Conservation (phyloP, 2,888 invertebrate species). For the Phaedon cochleariae region DNA sequence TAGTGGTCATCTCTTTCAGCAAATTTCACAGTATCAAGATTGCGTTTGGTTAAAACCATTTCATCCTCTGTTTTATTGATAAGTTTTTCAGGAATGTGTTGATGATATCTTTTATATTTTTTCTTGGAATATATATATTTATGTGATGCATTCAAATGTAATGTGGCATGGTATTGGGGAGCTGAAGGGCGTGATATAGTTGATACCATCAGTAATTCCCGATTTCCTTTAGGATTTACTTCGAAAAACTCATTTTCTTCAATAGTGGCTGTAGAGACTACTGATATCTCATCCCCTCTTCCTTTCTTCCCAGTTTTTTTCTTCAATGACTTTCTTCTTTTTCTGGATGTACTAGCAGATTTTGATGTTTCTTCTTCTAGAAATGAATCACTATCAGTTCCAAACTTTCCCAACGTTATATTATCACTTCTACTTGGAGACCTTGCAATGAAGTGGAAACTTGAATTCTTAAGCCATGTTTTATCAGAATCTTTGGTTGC, state of each 20-base stretch:
- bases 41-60: slow-evolving; percentile 48
- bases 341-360: slow-evolving; percentile 19
- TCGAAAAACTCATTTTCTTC: slow-evolving; percentile 39
- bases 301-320: slow-evolving; percentile 46
- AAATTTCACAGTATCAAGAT: slow-evolving; percentile 35
- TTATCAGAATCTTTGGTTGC: slow-evolving; percentile 26
- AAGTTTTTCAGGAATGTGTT: slow-evolving; percentile 42
- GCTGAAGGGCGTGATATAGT: slow-evolving; percentile 72
- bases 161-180: slow-evolving; percentile 64
- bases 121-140: slow-evolving; percentile 45
- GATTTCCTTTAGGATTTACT: slow-evolving; percentile 59
- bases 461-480: slow-evolving; percentile 60
- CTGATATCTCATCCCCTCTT: slow-evolving; percentile 35
- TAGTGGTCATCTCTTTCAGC: slow-evolving; percentile 46
- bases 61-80: slow-evolving; percentile 39
- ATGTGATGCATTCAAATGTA: slow-evolving; percentile 45
- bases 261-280: neutral
- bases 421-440: slow-evolving; percentile 6
- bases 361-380: neutral
- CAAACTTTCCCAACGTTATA: too few relatives aligned
- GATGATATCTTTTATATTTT: slow-evolving; percentile 55
- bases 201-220: slow-evolving; percentile 67
- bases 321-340: slow-evolving; percentile 48
- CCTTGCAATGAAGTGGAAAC: slow-evolving; percentile 56
- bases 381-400: neutral